Evolutionary conservation across 2,113 vertebrate genomes (phyloP), one percentile per base, ranked within the genome.

Genomic region (Syngnathoides biaculeatus): DNA sequence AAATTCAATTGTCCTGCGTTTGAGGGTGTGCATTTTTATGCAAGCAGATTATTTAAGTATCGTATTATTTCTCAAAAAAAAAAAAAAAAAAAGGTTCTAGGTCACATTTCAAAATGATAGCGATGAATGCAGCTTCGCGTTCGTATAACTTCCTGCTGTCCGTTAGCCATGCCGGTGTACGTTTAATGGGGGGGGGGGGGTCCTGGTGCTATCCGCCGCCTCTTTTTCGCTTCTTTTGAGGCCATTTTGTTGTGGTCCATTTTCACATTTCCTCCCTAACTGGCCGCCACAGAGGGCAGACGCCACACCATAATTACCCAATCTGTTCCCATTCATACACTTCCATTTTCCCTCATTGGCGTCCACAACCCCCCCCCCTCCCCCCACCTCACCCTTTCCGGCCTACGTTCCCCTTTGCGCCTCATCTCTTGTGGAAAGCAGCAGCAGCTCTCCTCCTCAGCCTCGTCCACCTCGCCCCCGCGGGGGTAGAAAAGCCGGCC

Each of bases 251-350:
- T 83, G 82, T 86, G 79, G 53, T 75, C 82, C 86, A 86, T 90
- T 89, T 89, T 82, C 85, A 73, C 80, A 84, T 86, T 86, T 85
- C 75, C 82, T 74, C 73, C 71, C 82, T 78, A 77, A 77, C 79
- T 79, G 82, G 22, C 74, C 74, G 42, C 86, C 79, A 75, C 83
- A 81, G 85, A 86, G 83, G 83, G 74, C 80, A 80, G 84, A 63
- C 83, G 66, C 84, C 69, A 47, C 79, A 79, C 88, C 85, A 71
- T 89, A 89, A 90, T 89, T 89, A 89, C 86, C 83, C 87, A 89
- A 89, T 91, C 87, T 89, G 89, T 83, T 86, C 84, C 84, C 80
- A 89, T 91, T 91, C 87, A 89, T 69, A 77, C 82, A 70, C 83
- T 82, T 82, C 40, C 86, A 84, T 83, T 86, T 87, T 88, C 71